Base-by-base conservation (phyloP, 2,888 invertebrate species). In the Molanna angustata region DNA sequence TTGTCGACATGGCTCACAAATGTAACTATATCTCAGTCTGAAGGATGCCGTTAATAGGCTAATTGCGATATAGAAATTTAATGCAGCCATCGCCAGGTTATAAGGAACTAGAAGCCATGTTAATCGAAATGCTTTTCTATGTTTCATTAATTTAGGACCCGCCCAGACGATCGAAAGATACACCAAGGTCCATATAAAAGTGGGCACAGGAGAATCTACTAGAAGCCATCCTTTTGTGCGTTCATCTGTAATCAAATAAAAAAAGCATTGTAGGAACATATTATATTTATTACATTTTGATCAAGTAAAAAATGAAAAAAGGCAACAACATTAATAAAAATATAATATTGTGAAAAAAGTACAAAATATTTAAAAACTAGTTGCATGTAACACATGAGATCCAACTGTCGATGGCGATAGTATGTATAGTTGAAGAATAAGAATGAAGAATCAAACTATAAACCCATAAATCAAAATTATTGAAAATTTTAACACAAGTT, bases 171-270 rank as follows among this genome's bases (percentile, higher is more conserved):
- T 80, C 61, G 83, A 74, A 37, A 93, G 76, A 67, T 94, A 94
- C 7, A 85, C 60, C 44, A 82, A 58, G 9, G 88, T 85, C 67
- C 88, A 84, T 16, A 83, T 63, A 3, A 86, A 64, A 3, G 90
- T 90, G 1, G 89, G 88, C 50, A 80, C 67, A 1, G 90, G 90
- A 0, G 92, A 91, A 63, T 89, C 87, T 50, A 93, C 92, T 63
- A 93, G 71, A 0, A 85, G 82, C 92, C 92, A 93, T 71, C 88
- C 88, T 76, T 83, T 84, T 22, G 92, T 90, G 65, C 92, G 78
- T 60, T 82, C 76, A 69, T 93, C 93, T 88, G 73, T 9, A 78
- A 80, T n/a, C n/a, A n/a, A n/a, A n/a, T n/a, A n/a, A n/a, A n/a
- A n/a, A n/a, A n/a, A n/a, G n/a, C n/a, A n/a, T n/a, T n/a, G n/a